A percentile compares a stretch with the other conserved stretches of the same genome.
Conservation (phyloP, 37 sponge, comb jelly and placozoan genomes). For the Spongia lamella region DNA sequence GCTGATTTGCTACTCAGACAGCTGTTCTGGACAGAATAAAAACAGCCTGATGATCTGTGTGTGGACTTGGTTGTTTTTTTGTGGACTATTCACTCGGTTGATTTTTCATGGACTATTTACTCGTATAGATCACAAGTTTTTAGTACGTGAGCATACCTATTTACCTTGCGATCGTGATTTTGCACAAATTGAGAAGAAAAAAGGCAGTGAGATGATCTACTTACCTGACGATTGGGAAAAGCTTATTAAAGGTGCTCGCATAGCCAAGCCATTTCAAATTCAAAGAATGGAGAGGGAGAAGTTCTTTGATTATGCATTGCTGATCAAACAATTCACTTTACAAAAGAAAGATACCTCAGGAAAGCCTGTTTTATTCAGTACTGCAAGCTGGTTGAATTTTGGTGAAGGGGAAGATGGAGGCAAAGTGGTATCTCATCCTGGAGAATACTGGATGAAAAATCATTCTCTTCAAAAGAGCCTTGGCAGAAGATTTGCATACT, state of each 20-base stretch:
- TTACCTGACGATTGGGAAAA: slow-evolving; percentile 42
- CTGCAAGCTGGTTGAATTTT: slow-evolving; percentile 25
- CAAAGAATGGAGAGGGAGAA: slow-evolving; percentile 1
- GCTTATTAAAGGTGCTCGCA: slow-evolving; percentile 5
- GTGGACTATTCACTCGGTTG: slow-evolving; percentile 2
- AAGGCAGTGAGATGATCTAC: slow-evolving; percentile 13
- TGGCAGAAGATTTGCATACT: slow-evolving; percentile 42
- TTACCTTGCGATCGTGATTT: slow-evolving; percentile 19
- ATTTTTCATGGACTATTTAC: slow-evolving; percentile 4
- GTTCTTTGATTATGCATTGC: slow-evolving; percentile 17
- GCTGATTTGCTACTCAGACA: slow-evolving; percentile 37
- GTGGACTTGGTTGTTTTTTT: slow-evolving; percentile 15
- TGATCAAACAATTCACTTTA: slow-evolving; percentile 3
- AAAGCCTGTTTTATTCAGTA: slow-evolving; percentile 32
- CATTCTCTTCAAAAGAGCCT: slow-evolving; percentile 19
- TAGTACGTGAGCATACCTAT: slow-evolving; percentile 20
- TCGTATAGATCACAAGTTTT: slow-evolving; percentile 46
- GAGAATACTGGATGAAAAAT: slow-evolving; percentile 35
- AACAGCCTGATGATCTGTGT: slow-evolving; percentile 40
- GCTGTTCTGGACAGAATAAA: slow-evolving; percentile 49
- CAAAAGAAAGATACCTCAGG: slow-evolving; percentile 19
- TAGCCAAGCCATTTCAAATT: background rate
- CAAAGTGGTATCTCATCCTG: slow-evolving; percentile 36
- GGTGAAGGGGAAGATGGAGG: slow-evolving; percentile 33
- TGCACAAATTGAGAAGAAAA: slow-evolving; percentile 38